Percentiles rank a stretch among this genome's conserved stretches.
phyloP scores from a whole-genome alignment of 2,113 vertebrate species.

The Lagopus leucura region DNA sequence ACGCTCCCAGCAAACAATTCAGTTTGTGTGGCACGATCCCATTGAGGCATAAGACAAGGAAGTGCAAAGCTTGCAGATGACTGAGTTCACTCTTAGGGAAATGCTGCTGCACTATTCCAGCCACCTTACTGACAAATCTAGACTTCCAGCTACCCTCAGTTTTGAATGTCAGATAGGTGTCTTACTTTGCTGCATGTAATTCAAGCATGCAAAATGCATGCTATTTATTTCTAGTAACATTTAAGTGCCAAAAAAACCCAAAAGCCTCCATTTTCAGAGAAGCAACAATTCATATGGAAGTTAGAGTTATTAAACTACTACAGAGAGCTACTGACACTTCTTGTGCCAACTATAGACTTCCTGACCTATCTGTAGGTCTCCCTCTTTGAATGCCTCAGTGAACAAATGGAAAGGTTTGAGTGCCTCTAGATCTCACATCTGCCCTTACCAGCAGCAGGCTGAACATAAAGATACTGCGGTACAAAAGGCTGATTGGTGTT shows the following conservation, averaged over 20 bases:
- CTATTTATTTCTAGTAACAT: not conserved
- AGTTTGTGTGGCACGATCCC: not conserved
- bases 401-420: not conserved
- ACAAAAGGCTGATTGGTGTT: slow-evolving; percentile 62
- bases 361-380: not conserved
- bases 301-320: not conserved
- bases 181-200: not conserved
- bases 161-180: not conserved
- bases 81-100: not conserved
- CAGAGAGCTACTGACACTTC: not conserved
- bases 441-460: slow-evolving; percentile 84
- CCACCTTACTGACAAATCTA: not conserved
- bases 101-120: not conserved
- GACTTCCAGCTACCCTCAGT: not conserved
- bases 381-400: not conserved
- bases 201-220: not conserved
- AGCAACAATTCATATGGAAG: not conserved
- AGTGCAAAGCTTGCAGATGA: not conserved
- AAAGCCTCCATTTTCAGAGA: not conserved
- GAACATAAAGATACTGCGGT: slow-evolving; percentile 87
- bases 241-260: not conserved
- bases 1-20: not conserved
- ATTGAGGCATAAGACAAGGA: not conserved
- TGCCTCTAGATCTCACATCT: not conserved
- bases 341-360: not conserved